Base-by-base conservation (phyloP, 1,140 invertebrate species). In the Pogonomyrmex californicus region DNA sequence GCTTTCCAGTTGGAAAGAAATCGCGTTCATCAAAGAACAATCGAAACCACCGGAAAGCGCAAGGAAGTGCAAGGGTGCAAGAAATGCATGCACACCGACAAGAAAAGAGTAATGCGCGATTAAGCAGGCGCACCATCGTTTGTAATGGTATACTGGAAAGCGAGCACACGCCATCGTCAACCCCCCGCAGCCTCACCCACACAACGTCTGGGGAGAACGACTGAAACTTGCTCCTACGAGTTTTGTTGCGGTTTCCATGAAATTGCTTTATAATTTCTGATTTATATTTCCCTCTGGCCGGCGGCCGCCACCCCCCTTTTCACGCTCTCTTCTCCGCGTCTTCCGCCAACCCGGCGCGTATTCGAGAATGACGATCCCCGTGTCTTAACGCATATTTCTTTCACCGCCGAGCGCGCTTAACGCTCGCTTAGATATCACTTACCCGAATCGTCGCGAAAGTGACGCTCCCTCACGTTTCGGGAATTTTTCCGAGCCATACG, bases 261-360 rank as follows among this genome's bases (percentile, higher is more conserved):
- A 93, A 92, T 93, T 92, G 91, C 92, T 93, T 93, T 93, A 93
- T 93, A 93, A 93, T 93, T 92, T 81, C 87, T 92, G 91, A 93
- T 93, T 92, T 92, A 92, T 90, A 87, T 88, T 89, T 88, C 86
- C 85, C 78, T 85, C 47, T 36, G 14, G 54, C 38, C 47, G 66
- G 7, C 71, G 58, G 49, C 41, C 41, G 56, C 73, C 54, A 75
- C 62, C 76, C 68, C 23, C 56, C 14, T 68, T 85, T 62, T 65
- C 75, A 51, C 86, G 65, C 68, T 38, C 86, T 73, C 30, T 65
- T 70, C 86, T 14, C 9, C 14, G n/a, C 54, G 36, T 44, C 36
- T 54, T 33, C 33, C 36, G 14, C 7, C 71, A 17, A 14, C n/a
- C 33, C 54, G 54, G 65, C 60, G 68, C 62, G 71, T 66, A 82